Evolutionary conservation across 1,140 invertebrate genomes (phyloP).

Genomic region (Cotesia chilonis): DNA sequence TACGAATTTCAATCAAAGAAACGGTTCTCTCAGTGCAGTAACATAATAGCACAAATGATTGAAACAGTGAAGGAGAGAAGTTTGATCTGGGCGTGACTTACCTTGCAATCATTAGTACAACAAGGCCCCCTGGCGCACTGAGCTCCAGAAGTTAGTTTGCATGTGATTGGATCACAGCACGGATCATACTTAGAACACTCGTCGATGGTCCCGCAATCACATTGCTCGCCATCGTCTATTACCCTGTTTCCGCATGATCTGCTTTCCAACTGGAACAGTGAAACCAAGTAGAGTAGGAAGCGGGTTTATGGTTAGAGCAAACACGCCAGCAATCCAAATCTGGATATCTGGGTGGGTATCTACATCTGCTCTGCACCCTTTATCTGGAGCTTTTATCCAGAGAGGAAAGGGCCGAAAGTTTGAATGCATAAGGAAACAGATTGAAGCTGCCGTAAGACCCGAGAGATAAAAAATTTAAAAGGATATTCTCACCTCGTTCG

Average conservation of each 20-base stretch:
- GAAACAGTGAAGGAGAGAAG: no score
- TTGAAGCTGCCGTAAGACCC: background rate
- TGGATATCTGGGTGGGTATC: no score
- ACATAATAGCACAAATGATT: no score
- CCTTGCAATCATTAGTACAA: slow-evolving; percentile 86
- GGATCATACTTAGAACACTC: slow-evolving; percentile 87
- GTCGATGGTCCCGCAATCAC: slow-evolving; percentile 87
- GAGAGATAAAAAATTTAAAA: background rate
- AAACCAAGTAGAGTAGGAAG: background rate
- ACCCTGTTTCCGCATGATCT: slow-evolving; percentile 90
- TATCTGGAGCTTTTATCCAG: background rate
- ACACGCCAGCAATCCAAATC: background rate
- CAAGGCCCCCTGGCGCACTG: slow-evolving; percentile 92
- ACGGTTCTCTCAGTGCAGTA: no score
- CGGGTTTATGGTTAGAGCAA: background rate
- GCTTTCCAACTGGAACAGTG: slow-evolving; percentile 68
- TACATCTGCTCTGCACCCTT: no score
- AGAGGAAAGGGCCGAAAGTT: background rate
- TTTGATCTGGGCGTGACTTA: slow-evolving; percentile 56
- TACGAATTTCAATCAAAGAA: no score
- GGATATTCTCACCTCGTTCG: slow-evolving; percentile 78
- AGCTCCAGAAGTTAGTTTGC: slow-evolving; percentile 88
- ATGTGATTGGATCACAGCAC: slow-evolving; percentile 95
- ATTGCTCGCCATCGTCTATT: slow-evolving; percentile 95
- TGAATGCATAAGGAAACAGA: no score